phyloP scores from a whole-genome alignment of 37 sponge, comb jelly and placozoan genomes.

The Tethya wilhelma region DNA sequence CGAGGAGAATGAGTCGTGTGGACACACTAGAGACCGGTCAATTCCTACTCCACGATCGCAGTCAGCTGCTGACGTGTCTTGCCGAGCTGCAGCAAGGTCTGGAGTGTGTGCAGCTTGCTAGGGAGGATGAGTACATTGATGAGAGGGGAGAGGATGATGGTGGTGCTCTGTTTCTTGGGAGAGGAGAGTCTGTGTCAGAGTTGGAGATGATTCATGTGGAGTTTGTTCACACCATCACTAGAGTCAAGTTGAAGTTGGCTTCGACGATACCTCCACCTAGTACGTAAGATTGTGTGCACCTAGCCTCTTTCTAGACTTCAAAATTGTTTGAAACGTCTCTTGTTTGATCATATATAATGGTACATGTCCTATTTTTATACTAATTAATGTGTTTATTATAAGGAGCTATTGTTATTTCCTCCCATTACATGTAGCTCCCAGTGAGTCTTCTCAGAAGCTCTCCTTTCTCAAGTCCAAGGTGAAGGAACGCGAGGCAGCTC shows the following conservation, averaged over 20 bases:
- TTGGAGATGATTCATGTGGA: conserved; percentile 55
- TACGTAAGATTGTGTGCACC: conserved; percentile 23
- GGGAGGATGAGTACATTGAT: neutral
- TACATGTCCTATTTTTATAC: neutral
- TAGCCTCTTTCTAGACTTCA: neutral
- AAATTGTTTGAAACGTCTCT: neutral
- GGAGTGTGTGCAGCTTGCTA: conserved; percentile 5
- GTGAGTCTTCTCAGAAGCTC: conserved; percentile 23
- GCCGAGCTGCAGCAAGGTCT: conserved; percentile 19
- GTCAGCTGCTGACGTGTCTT: conserved; percentile 28
- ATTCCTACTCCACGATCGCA: conserved; percentile 24
- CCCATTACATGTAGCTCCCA: conserved; percentile 5
- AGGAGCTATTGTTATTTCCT: neutral
- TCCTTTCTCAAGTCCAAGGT: conserved; percentile 66
- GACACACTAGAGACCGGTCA: neutral
- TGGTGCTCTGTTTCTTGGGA: neutral
- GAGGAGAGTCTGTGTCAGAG: neutral
- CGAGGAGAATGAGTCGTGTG: neutral
- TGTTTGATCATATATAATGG: neutral
- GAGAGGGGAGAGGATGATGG: neutral
- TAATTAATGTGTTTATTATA: neutral
- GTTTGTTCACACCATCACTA: conserved; percentile 15
- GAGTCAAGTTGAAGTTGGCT: conserved; percentile 67
- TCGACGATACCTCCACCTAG: conserved; percentile 65
- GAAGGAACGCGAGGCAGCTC: conserved; percentile 32